These are phyloP conservation scores for Parotia lawesii DNA, from an alignment of 2,113 vertebrate genomes.

Conservation along the genomic window DNA sequence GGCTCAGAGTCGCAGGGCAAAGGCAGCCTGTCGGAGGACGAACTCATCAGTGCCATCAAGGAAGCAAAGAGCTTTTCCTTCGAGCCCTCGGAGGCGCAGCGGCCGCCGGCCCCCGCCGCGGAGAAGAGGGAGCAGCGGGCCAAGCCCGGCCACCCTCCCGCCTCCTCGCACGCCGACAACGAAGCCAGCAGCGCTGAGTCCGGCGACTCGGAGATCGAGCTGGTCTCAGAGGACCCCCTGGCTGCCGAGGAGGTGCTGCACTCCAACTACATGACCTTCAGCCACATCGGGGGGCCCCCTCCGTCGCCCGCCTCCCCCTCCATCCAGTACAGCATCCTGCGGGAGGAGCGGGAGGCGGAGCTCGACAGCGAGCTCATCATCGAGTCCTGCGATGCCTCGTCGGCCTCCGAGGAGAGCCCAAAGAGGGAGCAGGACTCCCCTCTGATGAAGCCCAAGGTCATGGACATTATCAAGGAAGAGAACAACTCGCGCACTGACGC, in stretches of 20 bases:
- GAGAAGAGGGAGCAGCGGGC: conserved; percentile 31
- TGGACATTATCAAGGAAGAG: conserved; percentile 76
- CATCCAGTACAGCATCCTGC: conserved; percentile 91
- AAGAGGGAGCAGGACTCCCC: conserved; percentile 90
- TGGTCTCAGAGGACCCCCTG: conserved; percentile 89
- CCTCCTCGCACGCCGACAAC: conserved; percentile 66
- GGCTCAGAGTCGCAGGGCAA: conserved; percentile 76
- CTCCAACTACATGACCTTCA: conserved; percentile 80
- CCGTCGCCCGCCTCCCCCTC: conserved; percentile 79
- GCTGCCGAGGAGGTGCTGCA: conserved; percentile 75
- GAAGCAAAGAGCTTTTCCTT: conserved; percentile 72
- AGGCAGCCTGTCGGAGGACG: conserved; percentile 75
- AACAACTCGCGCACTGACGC: conserved; percentile 9
- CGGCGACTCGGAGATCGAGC: conserved; percentile 93
- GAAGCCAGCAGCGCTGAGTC: conserved; percentile 91
- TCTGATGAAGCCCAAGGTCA: conserved; percentile 74
- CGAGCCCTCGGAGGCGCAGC: conserved; percentile 57
- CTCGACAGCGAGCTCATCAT: conserved; percentile 97
- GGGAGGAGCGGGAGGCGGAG: conserved; percentile 95
- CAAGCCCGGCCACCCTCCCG: conserved; percentile 18
- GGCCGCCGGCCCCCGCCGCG: not conserved
- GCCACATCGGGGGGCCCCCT: conserved; percentile 80
- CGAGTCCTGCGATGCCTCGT: conserved; percentile 83
- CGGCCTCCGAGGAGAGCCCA: conserved; percentile 94
- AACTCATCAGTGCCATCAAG: conserved; percentile 74